Percentiles rank a stretch among this genome's conserved stretches.
phyloP scores from a whole-genome alignment of 2,113 vertebrate species.

The Phasianus colchicus region DNA sequence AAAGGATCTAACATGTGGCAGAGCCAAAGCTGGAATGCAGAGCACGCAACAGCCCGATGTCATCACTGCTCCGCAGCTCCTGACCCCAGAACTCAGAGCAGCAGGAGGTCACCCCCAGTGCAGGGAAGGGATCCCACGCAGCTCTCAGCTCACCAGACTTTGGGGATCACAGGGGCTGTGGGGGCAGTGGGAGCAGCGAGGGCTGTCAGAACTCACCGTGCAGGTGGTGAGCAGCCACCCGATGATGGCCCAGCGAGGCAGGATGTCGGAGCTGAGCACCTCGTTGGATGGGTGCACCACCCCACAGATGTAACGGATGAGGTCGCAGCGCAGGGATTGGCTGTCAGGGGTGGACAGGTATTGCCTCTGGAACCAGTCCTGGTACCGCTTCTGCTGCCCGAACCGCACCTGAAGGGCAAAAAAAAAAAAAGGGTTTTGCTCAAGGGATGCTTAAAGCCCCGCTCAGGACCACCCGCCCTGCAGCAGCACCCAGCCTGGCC shows the following conservation, averaged over 20 bases:
- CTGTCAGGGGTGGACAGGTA: conserved; percentile 95
- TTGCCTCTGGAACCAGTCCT: conserved; percentile 98
- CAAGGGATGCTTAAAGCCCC: accelerated
- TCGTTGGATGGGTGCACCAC: conserved; percentile 97
- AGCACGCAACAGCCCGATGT: not conserved
- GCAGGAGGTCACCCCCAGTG: accelerated
- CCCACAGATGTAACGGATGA: conserved; percentile 97
- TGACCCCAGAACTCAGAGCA: not conserved
- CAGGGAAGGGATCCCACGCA: too few relatives aligned
- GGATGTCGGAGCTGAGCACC: conserved; percentile 95
- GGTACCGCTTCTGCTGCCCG: conserved; percentile 96
- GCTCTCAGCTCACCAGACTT: too few relatives aligned
- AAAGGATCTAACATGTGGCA: not conserved
- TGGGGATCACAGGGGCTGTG: too few relatives aligned
- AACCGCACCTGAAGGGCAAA: conserved; percentile 86
- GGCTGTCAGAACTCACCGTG: conserved; percentile 78
- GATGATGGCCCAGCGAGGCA: conserved; percentile 98
- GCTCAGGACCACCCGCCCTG: too few relatives aligned
- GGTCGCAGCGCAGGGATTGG: conserved; percentile 94
- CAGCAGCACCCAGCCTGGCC: not conserved
- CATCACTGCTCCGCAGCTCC: not conserved
- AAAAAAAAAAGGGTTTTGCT: accelerated
- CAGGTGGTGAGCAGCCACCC: conserved; percentile 98
- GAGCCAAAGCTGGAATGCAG: not conserved
- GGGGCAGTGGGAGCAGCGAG: too few relatives aligned